Base-by-base conservation (phyloP, 2,888 invertebrate species). In the Polydrusus pterygomalis region DNA sequence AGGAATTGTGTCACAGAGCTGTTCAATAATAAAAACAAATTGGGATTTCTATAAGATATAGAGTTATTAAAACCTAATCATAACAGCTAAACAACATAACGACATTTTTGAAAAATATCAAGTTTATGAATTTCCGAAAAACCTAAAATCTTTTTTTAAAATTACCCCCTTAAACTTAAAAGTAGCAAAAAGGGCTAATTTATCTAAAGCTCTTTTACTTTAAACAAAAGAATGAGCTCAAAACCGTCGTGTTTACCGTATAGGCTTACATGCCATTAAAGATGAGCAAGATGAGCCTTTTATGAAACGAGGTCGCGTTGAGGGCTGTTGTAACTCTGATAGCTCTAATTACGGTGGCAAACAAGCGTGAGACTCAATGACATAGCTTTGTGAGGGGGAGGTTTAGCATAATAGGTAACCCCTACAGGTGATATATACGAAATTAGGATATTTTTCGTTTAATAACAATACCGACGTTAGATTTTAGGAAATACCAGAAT, bases 281-380 rank as follows among this genome's bases (percentile, higher is more conserved):
- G 38, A 60, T 60, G 38, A 60, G 13, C 38, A 11, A 38, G 38
- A 60, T 60, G 58, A 60, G 38, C 58, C 38, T 60, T 60, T 60
- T 38, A 38, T 38, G 18, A 60, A 60, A 60, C 13, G 58, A 11
- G 58, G 58, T 60, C 58, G 30, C 30, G 17, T 38, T 60, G 11
- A 60, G 58, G 58, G 58, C 15, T 60, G 58, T 38, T 60, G 17
- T 60, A 7, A n/a, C 58, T 17, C 38, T 34, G 58, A 60, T 60
- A 60, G 58, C 58, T 60, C 17, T 60, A 60, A 60, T 60, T 60
- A 60, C 18, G 17, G 34, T 60, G 38, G 58, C 38, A 60, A 60
- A 60, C 38, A 38, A 38, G 58, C 58, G 38, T 38, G 15, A 18
- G 2, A n/a, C 30, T 40, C 18, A 60, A 38, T 38, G 38, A 13